Evolutionary conservation across 1,140 invertebrate genomes (phyloP), one percentile per base, ranked within the genome.

Genomic region (Meloidogyne floridensis): DNA sequence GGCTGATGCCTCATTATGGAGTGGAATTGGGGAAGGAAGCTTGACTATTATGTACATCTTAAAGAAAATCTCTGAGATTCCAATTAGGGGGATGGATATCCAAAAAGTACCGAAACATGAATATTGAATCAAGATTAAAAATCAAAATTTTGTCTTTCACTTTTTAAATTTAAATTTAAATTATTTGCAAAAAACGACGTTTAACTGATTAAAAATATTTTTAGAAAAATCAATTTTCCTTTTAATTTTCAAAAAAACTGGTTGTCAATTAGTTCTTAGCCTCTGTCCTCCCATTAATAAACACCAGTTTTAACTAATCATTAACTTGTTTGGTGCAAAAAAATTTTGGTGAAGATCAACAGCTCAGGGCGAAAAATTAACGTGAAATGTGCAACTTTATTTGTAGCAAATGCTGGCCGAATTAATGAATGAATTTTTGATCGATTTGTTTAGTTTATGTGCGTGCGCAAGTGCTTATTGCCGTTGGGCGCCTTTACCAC

Each of bases 401-500:
- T 56, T n/a, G 15, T 15, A n/a, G 15, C 15, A n/a, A 65, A 65
- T 65, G n/a, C 59, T 65, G 59, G 59, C n/a, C 59, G 59, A 65
- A 65, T 15, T 65, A 65, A 65, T 65, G 59, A 65, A n/a, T 65
- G 59, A 65, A 65, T n/a, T n/a, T 5, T 65, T 65, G 59, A 65
- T 65, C 59, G 59, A 65, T 65, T 65, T 65, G 15, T n/a, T 65
- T 32, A 59, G 13, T 59, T 59, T 59, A 65, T 65, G 15, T 65
- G 59, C 59, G 59, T 65, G 59, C 59, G 59, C 59, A 18, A 65
- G 3, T 65, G 15, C 59, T 59, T 65, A 65, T 65, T 18, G 59
- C 59, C 59, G 11, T 59, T 59, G 56, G 56, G 4, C 4, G 59
- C 15, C 59, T 65, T 65, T 65, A 65, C 59, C 56, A 59, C 13